Base-by-base conservation (phyloP, 2,113 vertebrate species). In the Lepidothrix coronata region DNA sequence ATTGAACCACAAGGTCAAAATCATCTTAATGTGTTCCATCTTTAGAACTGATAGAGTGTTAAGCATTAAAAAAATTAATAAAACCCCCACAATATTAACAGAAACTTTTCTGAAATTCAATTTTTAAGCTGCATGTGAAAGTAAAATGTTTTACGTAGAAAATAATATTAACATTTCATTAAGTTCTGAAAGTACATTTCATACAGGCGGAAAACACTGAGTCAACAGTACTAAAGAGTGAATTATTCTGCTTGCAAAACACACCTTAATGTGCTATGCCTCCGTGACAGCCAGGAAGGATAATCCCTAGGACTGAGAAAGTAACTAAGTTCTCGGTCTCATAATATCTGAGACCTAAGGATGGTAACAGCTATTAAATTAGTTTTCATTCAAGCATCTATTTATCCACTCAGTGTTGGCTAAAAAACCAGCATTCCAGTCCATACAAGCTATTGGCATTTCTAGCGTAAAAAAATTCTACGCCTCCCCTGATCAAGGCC, bases 401-500 rank as follows among this genome's bases (percentile, higher is more conserved):
- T 75, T 61, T 68, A 61, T 43, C 41, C 33, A 49, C 30, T 20
- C 17, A 27, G 11, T 18, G 5, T 10, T 66, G 51, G 15, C 33
- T 43, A 73, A 74, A 76, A 76, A 19, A 70, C 11, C 16, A 13
- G 3, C 9, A 62, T 46, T 44, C 10, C 73, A 72, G 35, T 51
- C 66, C 58, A 6, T 33, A 41, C 14, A 62, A 67, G 41, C 6
- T 23, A 41, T 7, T 13, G 44, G 28, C 2, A 5, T 61, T 93
- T 93, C 22, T 41, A 55, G 21, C 3, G 18, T 35, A 74, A 15
- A 74, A 28, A 43, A 51, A 11, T 15, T 37, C 46, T 39, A 54
- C 28, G 43, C 9, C 20, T 85, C 17, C 48, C 14, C 27, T 31
- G 49, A 27, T 1, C 0, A 0, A 82, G 54, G 59, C 8, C 16